Evolutionary conservation across 2,797 vertebrate species (phyloP).

Genomic region (Arrhamphus sclerolepis): DNA sequence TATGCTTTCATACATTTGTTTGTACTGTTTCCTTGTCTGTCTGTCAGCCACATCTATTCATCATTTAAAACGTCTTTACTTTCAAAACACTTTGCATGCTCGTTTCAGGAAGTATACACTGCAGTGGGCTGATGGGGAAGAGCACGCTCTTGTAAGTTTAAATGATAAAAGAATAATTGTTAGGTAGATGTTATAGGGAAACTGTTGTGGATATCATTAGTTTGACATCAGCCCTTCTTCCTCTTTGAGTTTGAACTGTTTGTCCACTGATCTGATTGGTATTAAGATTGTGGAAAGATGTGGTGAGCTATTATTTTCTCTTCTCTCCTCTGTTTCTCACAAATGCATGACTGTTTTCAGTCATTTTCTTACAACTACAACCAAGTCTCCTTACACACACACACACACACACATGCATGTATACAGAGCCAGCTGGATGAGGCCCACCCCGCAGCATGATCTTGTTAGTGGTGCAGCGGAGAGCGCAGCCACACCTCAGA

Average conservation of each 20-base stretch:
- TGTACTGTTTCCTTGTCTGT: conserved; percentile 59
- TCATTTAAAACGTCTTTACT: conserved; percentile 62
- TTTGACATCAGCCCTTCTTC: conserved; percentile 32
- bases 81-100: conserved; percentile 40
- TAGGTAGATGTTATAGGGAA: conserved; percentile 46
- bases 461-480: conserved; percentile 72
- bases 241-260: conserved; percentile 49
- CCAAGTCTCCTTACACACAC: conserved; percentile 52
- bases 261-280: conserved; percentile 48
- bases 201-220: conserved; percentile 50
- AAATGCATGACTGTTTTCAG: conserved; percentile 44
- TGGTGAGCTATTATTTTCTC: conserved; percentile 51
- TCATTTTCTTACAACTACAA: conserved; percentile 58
- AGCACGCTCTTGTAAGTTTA: conserved; percentile 37
- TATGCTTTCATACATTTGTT: conserved; percentile 64
- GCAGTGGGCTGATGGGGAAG: conserved; percentile 21
- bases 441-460: conserved; percentile 78
- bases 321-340: conserved; percentile 9
- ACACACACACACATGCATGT: conserved; percentile 29
- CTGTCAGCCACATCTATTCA: conserved; percentile 41
- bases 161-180: conserved; percentile 53
- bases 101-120: conserved; percentile 41
- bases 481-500: conserved; percentile 73
- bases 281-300: conserved; percentile 58
- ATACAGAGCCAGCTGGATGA: conserved; percentile 67